phyloP scores from a whole-genome alignment of 2,797 vertebrate genomes.

The Lagorchestes hirsutus region DNA sequence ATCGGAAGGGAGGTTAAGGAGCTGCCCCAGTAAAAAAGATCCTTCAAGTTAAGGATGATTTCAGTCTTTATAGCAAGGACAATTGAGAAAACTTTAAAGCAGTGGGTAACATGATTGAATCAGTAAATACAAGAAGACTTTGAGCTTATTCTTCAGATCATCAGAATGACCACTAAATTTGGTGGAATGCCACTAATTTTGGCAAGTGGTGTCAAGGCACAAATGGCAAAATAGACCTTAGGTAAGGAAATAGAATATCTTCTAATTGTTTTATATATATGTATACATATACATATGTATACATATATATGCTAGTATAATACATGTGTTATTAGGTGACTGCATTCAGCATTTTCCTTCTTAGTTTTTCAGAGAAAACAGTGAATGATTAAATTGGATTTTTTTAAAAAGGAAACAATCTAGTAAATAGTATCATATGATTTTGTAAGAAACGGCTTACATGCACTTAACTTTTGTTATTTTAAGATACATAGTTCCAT shows the following conservation, averaged over 20 bases:
- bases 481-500: neutral
- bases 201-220: constrained; percentile 62
- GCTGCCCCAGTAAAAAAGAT: neutral
- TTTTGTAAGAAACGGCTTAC: neutral
- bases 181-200: constrained; percentile 67
- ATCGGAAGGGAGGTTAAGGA: neutral
- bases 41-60: neutral
- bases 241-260: constrained; percentile 44
- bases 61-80: neutral
- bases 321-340: neutral
- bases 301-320: neutral
- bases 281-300: neutral
- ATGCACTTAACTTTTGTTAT: neutral
- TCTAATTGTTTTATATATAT: neutral
- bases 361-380: neutral
- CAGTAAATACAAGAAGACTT: constrained; percentile 5
- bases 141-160: constrained; percentile 74
- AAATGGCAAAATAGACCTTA: constrained; percentile 67
- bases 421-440: neutral
- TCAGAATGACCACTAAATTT: constrained; percentile 77
- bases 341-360: neutral
- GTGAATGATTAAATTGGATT: neutral
- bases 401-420: neutral
- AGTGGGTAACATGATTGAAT: neutral
- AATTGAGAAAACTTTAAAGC: neutral